These are phyloP conservation scores for human (Homo sapiens) DNA, from an alignment of 2,113 vertebrate species.

Conservation along the genomic window DNA sequence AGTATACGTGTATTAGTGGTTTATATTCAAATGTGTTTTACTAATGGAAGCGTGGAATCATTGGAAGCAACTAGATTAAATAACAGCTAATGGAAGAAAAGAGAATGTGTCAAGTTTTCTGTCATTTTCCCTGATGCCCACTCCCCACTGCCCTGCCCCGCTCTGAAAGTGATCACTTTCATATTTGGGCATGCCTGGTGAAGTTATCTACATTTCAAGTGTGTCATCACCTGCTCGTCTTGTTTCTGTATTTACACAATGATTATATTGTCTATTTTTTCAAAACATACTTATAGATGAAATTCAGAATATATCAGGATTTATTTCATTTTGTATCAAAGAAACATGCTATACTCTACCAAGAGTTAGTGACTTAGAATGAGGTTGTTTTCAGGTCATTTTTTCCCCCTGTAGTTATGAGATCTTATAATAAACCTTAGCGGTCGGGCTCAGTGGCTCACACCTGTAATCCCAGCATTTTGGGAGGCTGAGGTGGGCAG, in stretches of 20 bases:
- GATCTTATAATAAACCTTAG: conserved; percentile 9
- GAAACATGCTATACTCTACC: background rate
- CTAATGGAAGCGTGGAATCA: background rate
- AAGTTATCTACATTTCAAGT: background rate
- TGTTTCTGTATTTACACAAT: background rate
- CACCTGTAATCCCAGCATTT: too few relatives aligned
- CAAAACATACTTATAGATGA: background rate
- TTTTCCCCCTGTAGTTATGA: background rate
- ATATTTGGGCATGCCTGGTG: background rate
- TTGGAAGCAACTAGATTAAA: background rate
- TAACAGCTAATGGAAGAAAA: background rate
- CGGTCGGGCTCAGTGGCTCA: too few relatives aligned
- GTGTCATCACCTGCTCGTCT: background rate
- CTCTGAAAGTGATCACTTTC: background rate
- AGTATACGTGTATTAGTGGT: background rate
- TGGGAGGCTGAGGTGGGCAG: too few relatives aligned
- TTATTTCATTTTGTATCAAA: conserved; percentile 10
- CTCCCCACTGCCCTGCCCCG: fast-evolving
- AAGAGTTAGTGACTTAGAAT: background rate
- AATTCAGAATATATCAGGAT: conserved; percentile 14
- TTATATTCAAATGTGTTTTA: conserved; percentile 22
- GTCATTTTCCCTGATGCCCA: background rate
- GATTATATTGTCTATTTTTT: background rate
- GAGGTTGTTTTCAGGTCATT: background rate
- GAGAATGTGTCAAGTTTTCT: background rate